Evolutionary conservation across 2,888 invertebrate species (phyloP).

Genomic region (Synanthedon formicaeformis): DNA sequence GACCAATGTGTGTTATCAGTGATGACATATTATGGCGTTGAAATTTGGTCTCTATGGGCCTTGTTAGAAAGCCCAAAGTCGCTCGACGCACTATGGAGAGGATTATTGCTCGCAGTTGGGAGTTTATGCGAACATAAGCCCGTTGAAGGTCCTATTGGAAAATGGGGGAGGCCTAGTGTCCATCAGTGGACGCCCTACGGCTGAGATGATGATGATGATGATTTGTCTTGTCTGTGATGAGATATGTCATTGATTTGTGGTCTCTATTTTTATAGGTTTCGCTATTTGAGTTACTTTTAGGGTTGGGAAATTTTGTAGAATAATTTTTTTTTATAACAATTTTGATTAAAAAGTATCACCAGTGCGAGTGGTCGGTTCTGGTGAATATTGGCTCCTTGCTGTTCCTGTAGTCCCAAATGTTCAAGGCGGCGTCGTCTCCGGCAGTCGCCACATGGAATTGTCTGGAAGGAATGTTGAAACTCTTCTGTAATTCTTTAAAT

Average conservation of each 20-base stretch:
- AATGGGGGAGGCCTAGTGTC: no score
- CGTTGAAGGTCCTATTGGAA: no score
- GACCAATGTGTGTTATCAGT: no score
- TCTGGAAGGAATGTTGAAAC: constrained; percentile 16
- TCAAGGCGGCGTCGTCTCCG: constrained; percentile 94
- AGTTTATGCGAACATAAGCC: no score
- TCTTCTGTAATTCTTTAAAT: not conserved
- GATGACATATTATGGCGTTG: no score
- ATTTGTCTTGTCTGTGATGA: no score
- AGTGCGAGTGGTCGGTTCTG: constrained; percentile 88
- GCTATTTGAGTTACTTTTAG: not conserved
- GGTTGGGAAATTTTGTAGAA: not conserved
- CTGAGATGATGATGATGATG: no score
- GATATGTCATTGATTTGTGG: no score
- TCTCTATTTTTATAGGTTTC: not conserved
- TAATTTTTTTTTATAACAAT: not conserved
- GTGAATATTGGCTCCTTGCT: constrained; percentile 82
- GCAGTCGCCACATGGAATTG: constrained; percentile 94
- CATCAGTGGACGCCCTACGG: no score
- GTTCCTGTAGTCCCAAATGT: constrained; percentile 96
- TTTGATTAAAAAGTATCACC: constrained; percentile 54
- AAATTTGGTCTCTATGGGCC: no score
- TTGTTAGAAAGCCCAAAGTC: no score
- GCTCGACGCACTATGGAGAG: constrained; percentile 5
- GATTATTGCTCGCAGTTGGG: no score